Percentiles rank a stretch among this genome's conserved stretches.
phyloP scores from a whole-genome alignment of 2,113 vertebrate genomes.

The Sakesphorus luctuosus region DNA sequence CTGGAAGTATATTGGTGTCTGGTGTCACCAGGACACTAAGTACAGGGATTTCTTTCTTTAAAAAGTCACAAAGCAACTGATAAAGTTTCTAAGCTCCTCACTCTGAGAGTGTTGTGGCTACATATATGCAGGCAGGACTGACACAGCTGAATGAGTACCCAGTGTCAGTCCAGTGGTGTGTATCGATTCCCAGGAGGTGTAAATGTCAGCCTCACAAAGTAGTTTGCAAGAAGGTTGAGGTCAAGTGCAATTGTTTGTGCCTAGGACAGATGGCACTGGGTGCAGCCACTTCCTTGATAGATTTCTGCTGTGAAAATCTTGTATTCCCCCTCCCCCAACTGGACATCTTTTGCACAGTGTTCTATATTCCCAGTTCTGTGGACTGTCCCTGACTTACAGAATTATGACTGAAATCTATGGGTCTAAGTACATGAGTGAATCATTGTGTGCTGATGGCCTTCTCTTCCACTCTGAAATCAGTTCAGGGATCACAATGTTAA shows the following conservation, averaged over 20 bases:
- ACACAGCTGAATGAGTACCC: background rate
- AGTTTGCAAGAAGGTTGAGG: background rate
- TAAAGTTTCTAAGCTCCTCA: background rate
- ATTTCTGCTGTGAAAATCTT: background rate
- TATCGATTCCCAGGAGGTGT: background rate
- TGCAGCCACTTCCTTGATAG: background rate
- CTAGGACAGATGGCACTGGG: rapidly evolving
- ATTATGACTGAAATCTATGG: background rate
- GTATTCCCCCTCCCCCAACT: background rate
- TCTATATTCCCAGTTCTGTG: background rate
- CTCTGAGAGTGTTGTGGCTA: background rate
- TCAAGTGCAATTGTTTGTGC: background rate
- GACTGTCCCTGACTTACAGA: background rate
- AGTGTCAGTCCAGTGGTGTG: background rate
- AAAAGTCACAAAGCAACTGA: background rate
- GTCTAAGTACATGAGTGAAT: background rate
- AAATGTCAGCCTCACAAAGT: background rate
- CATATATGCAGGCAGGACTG: background rate
- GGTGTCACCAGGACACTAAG: background rate
- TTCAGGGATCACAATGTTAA: background rate
- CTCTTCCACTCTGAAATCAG: background rate
- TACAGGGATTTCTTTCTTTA: background rate
- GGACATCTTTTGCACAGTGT: background rate
- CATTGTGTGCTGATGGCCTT: rapidly evolving
- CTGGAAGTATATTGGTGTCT: background rate